Evolutionary conservation across 2,888 invertebrate genomes (phyloP).

Genomic region (Meliscaeva auricollis): DNA sequence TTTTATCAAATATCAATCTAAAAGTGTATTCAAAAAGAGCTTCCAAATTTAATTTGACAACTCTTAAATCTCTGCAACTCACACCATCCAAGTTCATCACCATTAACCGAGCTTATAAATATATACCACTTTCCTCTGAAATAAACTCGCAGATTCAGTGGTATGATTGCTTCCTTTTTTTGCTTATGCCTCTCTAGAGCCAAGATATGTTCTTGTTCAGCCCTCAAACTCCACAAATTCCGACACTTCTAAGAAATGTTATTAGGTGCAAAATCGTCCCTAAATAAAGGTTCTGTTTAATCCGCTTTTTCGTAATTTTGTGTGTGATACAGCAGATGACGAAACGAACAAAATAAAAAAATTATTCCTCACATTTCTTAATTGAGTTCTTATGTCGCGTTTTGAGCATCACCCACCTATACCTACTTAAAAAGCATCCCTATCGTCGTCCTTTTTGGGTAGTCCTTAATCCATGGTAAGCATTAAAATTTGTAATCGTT

Average conservation of each 20-base stretch:
- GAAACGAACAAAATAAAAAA: slow-evolving; percentile 29
- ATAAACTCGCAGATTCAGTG: slow-evolving; percentile 62
- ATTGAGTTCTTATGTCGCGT: slow-evolving; percentile 72
- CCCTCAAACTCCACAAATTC: background rate
- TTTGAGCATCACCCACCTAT: slow-evolving; percentile 25
- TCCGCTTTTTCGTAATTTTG: slow-evolving; percentile 60
- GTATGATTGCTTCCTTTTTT: slow-evolving; percentile 56
- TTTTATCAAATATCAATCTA: background rate
- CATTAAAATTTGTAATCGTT: slow-evolving; percentile 66
- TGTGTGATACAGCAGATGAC: slow-evolving; percentile 17
- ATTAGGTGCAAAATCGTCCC: slow-evolving; percentile 72
- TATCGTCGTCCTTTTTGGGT: slow-evolving; percentile 1
- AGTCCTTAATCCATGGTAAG: slow-evolving; percentile 45
- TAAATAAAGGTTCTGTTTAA: slow-evolving; percentile 68
- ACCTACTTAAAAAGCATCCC: slow-evolving; percentile 6
- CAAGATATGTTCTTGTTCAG: slow-evolving; percentile 31
- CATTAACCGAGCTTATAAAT: slow-evolving; percentile 23
- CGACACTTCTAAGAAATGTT: slow-evolving; percentile 30
- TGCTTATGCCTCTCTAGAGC: slow-evolving; percentile 24
- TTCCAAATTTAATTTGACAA: slow-evolving; percentile 61
- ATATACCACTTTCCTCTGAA: slow-evolving; percentile 45
- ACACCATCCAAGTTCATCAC: background rate
- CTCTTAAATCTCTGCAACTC: slow-evolving; percentile 30
- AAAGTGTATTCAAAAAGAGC: background rate
- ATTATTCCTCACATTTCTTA: slow-evolving; percentile 54